Base-by-base conservation (phyloP, 2,113 vertebrate species). In the Neotragus moschatus region DNA sequence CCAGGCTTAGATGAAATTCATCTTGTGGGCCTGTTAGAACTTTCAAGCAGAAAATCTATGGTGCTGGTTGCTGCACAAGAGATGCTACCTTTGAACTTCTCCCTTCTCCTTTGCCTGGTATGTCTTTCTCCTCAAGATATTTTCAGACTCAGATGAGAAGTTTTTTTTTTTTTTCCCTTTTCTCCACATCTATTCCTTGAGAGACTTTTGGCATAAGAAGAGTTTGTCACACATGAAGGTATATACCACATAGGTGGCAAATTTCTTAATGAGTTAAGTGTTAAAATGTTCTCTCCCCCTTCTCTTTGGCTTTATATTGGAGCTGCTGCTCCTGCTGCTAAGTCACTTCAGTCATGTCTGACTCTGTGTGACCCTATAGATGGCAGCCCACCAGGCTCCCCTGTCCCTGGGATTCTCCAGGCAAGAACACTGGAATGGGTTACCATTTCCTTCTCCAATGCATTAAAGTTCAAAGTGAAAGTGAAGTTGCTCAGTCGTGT, bases 61-160 rank as follows among this genome's bases (percentile, higher is more conserved):
- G 39, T 47, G 23, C 47, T 85, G 47, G 63, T 87, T 94, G 63
- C 53, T 94, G 33, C 15, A 80, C 60, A 63, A 55, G 81, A 79
- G 58, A 85, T 81, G 66, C 56, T 95, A n/a, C 47, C 73, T 88
- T 92, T 81, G 55, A 94, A 51, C 5, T 11, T 58, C 5, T 12
- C 21, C 9, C n/a, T 49, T 77, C 13, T 25, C 8, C 39, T 84
- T 84, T 45, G 51, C 80, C 47, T 97, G 30, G 11, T 94, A 47
- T 70, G 43, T 92, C 55, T 55, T 96, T 17, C 26, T 97, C 30
- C 63, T 98, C 51, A 85, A 88, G 80, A 75, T 92, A 73, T 49
- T 84, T 89, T 85, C 84, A 77, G 8, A 70, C 14, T 73, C 47
- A 21, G 7, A 66, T 15, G 58, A 63, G 55, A 30, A 89, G 25